Evolutionary conservation across 1,140 invertebrate species (phyloP).

Genomic region (Drosophila nebulosa): DNA sequence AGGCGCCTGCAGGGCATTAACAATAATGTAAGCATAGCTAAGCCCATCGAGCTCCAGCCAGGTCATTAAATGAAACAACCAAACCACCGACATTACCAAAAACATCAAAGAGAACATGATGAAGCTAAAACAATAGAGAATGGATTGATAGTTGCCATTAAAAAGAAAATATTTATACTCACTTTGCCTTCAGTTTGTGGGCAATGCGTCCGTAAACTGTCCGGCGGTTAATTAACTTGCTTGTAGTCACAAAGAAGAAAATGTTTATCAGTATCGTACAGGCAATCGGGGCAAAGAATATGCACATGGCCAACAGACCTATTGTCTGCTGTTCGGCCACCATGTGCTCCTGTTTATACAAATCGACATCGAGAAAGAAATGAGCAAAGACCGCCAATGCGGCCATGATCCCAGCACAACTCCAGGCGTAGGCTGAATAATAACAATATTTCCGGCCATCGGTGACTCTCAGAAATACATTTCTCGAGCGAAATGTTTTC

Average conservation of each 20-base stretch:
- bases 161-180: conserved; percentile 25
- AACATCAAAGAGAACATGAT: conserved; percentile 89
- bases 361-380: conserved; percentile 88
- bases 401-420: conserved; percentile 86
- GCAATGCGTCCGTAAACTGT: conserved; percentile 91
- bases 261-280: conserved; percentile 89
- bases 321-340: conserved; percentile 85
- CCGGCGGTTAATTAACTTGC: conserved; percentile 89
- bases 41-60: conserved; percentile 87
- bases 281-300: conserved; percentile 90
- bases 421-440: conserved; percentile 90
- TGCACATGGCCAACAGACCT: conserved; percentile 89
- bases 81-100: conserved; percentile 86
- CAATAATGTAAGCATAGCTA: conserved; percentile 87
- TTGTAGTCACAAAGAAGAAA: conserved; percentile 89
- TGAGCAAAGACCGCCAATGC: conserved; percentile 89
- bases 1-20: conserved; percentile 88
- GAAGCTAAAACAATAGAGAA: conserved; percentile 85
- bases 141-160: neutral
- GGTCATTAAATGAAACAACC: conserved; percentile 88
- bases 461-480: conserved; percentile 90
- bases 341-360: conserved; percentile 82
- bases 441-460: conserved; percentile 92
- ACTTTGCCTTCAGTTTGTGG: conserved; percentile 91
- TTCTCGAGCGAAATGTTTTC: conserved; percentile 91